A percentile compares a stretch with the other conserved stretches of the same genome.
Evolutionary conservation across 2,888 invertebrate species (phyloP).

Genomic region (Dasysyrphus albostriatus): DNA sequence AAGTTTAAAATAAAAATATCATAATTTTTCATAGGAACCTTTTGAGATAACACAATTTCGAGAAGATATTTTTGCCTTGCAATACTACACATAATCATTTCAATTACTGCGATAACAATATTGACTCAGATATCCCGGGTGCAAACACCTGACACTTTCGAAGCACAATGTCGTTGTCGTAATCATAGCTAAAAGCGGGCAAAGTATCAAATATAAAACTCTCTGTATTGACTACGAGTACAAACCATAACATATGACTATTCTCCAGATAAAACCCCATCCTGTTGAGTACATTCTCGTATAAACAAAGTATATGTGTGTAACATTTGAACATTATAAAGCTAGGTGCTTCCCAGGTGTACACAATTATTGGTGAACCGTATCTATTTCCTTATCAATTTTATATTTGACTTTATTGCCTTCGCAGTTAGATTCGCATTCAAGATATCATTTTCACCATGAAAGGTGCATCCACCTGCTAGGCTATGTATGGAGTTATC

Average conservation of each 20-base stretch:
- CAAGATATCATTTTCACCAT: constrained; percentile 48
- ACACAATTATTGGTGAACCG: constrained; percentile 18
- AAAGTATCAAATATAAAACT: constrained; percentile 58
- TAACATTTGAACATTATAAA: constrained; percentile 17
- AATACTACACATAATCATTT: constrained; percentile 20
- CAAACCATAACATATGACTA: constrained; percentile 53
- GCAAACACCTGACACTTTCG: constrained; percentile 70
- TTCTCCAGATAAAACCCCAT: constrained; percentile 40
- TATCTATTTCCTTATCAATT: constrained; percentile 61
- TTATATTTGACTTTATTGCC: constrained; percentile 66
- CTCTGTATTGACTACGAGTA: constrained; percentile 44
- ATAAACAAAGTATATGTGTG: background rate
- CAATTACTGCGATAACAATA: constrained; percentile 55
- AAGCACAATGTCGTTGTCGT: constrained; percentile 9
- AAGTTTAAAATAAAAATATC: background rate
- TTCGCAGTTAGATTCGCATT: constrained; percentile 62
- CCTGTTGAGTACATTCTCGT: constrained; percentile 56
- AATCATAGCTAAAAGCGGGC: constrained; percentile 42
- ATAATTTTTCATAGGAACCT: constrained; percentile 29
- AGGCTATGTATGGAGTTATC: constrained; percentile 34
- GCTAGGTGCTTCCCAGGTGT: constrained; percentile 70
- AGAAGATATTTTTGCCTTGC: constrained; percentile 46
- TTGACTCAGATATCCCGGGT: constrained; percentile 73
- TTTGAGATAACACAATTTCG: constrained; percentile 52
- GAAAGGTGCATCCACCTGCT: constrained; percentile 74